Percentiles rank a stretch among this genome's conserved stretches.
phyloP scores from a whole-genome alignment of 2,888 invertebrate genomes.

The Leptura quadrifasciata region DNA sequence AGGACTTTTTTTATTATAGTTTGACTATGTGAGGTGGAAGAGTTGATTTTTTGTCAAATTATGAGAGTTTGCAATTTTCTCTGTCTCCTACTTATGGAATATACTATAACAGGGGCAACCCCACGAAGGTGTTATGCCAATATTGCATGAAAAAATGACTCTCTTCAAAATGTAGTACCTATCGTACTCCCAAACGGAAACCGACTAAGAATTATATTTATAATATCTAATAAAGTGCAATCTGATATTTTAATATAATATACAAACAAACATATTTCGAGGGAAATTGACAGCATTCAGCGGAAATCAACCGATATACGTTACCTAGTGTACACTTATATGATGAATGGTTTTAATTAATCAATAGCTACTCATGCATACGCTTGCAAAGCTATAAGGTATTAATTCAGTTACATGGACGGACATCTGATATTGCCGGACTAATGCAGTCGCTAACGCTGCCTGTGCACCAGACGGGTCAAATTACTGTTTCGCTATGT shows the following conservation, averaged over 20 bases:
- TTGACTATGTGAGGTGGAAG: no score
- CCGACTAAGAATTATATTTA: no score
- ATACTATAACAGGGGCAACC: no score
- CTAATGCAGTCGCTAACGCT: slow-evolving; percentile 29
- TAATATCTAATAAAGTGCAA: no score
- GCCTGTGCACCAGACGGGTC: slow-evolving; percentile 39
- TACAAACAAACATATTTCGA: slow-evolving; percentile 6
- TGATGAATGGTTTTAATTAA: slow-evolving; percentile 60
- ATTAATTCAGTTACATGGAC: slow-evolving; percentile 49
- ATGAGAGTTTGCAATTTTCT: no score
- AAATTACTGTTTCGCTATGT: slow-evolving; percentile 11
- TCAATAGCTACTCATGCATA: slow-evolving; percentile 52
- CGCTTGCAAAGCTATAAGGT: slow-evolving; percentile 44
- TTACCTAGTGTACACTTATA: slow-evolving; percentile 32
- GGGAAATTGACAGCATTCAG: slow-evolving; percentile 37
- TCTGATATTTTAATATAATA: slow-evolving; percentile 29
- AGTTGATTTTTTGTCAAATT: no score
- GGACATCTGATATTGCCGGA: slow-evolving; percentile 47
- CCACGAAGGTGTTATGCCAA: no score
- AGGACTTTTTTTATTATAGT: no score
- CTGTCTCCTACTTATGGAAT: no score
- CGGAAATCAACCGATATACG: slow-evolving; percentile 37
- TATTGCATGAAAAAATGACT: no score
- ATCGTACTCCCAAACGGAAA: no score
- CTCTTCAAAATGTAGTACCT: no score